phyloP scores from a whole-genome alignment of 2,797 vertebrate genomes.

The Scomberomorus guttatus region DNA sequence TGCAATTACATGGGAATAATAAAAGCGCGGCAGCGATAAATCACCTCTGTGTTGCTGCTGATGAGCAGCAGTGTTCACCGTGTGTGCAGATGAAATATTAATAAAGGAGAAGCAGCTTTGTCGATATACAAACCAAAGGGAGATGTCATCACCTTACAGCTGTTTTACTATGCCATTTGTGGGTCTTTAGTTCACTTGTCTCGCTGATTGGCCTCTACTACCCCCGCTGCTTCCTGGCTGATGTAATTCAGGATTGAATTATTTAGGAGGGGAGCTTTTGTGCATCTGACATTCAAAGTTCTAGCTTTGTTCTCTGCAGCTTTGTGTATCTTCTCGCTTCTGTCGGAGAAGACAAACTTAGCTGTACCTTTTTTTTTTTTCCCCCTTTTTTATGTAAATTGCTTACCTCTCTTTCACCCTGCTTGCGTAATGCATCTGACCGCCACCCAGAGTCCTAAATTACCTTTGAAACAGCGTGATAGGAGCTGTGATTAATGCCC shows the following conservation, averaged over 20 bases:
- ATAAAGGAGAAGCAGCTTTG: constrained; percentile 43
- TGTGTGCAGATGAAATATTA: constrained; percentile 59
- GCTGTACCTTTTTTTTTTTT: neutral
- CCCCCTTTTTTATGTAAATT: neutral
- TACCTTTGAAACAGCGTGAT: too few species aligned
- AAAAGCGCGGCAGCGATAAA: constrained; percentile 8
- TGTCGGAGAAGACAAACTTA: constrained; percentile 11
- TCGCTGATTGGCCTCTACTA: constrained; percentile 42
- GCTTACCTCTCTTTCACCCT: neutral
- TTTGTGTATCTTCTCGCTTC: neutral
- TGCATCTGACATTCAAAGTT: constrained; percentile 34
- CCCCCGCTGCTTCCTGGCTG: constrained; percentile 25
- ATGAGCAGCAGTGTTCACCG: constrained; percentile 17
- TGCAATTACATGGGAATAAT: constrained; percentile 41
- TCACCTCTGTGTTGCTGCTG: constrained; percentile 14
- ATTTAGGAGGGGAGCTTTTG: constrained; percentile 54
- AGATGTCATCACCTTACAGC: constrained; percentile 55
- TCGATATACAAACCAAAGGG: constrained; percentile 38
- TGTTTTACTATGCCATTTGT: constrained; percentile 54
- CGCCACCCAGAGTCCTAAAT: too few species aligned
- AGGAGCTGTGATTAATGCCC: neutral
- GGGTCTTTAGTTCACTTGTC: constrained; percentile 52
- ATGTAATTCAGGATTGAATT: constrained; percentile 53
- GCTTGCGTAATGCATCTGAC: neutral
- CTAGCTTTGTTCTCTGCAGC: constrained; percentile 24